Conservation (phyloP, 2,113 vertebrate genomes). For the Cacatua alba region DNA sequence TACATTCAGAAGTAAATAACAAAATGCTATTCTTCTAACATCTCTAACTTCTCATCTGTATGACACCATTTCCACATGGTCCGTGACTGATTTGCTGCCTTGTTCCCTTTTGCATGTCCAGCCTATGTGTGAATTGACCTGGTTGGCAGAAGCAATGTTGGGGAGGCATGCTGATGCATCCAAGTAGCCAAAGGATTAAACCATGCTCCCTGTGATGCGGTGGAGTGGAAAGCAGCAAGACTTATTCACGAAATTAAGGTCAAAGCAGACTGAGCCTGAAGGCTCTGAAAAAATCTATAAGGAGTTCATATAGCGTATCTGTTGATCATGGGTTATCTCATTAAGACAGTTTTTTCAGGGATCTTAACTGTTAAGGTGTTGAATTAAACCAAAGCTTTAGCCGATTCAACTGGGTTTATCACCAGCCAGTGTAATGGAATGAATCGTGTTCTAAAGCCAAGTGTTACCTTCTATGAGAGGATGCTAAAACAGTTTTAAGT, state of each 20-base stretch:
- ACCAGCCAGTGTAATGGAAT: background rate
- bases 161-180: background rate
- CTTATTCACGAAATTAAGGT: background rate
- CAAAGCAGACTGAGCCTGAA: background rate
- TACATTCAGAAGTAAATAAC: background rate
- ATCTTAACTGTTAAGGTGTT: background rate
- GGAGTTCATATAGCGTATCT: background rate
- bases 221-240: background rate
- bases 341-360: background rate
- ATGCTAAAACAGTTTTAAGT: background rate
- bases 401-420: background rate
- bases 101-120: background rate
- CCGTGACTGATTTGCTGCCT: background rate
- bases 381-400: background rate
- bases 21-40: background rate
- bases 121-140: background rate
- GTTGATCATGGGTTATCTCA: background rate
- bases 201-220: background rate
- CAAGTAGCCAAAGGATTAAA: background rate
- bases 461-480: background rate
- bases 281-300: background rate
- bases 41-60: background rate
- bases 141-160: background rate
- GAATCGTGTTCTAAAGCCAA: background rate
- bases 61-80: rapidly evolving